A percentile compares a stretch with the other conserved stretches of the same genome.
These are phyloP conservation scores for Cancer borealis DNA, from an alignment of 2,888 invertebrate species.

Conservation along the genomic window DNA sequence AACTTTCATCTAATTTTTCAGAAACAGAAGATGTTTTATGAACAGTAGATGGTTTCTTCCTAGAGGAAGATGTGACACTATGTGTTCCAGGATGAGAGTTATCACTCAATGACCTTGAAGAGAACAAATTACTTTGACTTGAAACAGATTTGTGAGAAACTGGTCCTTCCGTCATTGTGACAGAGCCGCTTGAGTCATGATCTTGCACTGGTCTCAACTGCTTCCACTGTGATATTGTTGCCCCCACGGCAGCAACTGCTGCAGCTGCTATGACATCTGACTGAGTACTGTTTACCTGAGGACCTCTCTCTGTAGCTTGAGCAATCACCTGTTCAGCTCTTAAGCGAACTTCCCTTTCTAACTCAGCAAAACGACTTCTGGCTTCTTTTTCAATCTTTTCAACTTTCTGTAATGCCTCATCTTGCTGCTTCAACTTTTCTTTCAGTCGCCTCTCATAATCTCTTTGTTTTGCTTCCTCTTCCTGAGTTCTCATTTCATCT, in stretches of 20 bases:
- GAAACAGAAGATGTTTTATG: slow-evolving; percentile 47
- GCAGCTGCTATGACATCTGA: slow-evolving; percentile 71
- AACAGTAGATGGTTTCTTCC: neutral
- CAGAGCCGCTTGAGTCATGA: slow-evolving; percentile 13
- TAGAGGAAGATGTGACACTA: neutral
- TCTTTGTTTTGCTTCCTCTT: slow-evolving; percentile 49
- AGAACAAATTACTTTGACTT: slow-evolving; percentile 42
- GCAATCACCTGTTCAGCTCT: slow-evolving; percentile 67
- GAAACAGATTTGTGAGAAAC: neutral
- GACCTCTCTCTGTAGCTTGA: slow-evolving; percentile 43
- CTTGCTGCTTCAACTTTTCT: slow-evolving; percentile 60
- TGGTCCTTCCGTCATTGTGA: neutral
- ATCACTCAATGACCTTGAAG: slow-evolving; percentile 35
- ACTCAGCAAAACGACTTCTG: slow-evolving; percentile 58
- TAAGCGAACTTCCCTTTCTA: slow-evolving; percentile 69
- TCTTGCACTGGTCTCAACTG: slow-evolving; percentile 45
- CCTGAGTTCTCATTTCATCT: slow-evolving; percentile 45
- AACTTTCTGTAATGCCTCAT: slow-evolving; percentile 61
- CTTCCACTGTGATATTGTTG: slow-evolving; percentile 70
- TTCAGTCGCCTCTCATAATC: slow-evolving; percentile 56
- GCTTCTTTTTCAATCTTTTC: slow-evolving; percentile 73
- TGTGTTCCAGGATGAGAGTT: slow-evolving; percentile 32
- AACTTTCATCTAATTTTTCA: slow-evolving; percentile 17
- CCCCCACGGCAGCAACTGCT: slow-evolving; percentile 71
- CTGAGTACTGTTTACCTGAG: slow-evolving; percentile 44